Evolutionary conservation across 2,888 invertebrate species (phyloP).

Genomic region (Phaonia tiefii): DNA sequence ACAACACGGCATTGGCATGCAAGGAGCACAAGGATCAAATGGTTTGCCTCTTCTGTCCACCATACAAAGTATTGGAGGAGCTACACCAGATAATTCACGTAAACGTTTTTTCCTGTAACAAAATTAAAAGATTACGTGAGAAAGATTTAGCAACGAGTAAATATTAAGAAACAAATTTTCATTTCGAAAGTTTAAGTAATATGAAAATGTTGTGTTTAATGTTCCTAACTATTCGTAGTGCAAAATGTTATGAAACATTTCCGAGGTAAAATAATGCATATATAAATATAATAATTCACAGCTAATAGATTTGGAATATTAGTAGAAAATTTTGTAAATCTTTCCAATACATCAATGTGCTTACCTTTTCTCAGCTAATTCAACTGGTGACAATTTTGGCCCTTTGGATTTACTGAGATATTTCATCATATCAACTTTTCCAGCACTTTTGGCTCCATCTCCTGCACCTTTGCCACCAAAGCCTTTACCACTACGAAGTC

Average conservation of each 20-base stretch:
- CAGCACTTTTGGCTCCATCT: slow-evolving; percentile 15
- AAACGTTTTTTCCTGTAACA: slow-evolving; percentile 56
- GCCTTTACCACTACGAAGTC: too few relatives aligned
- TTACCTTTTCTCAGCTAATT: slow-evolving; percentile 64
- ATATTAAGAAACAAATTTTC: not conserved
- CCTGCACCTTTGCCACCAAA: slow-evolving; percentile 20
- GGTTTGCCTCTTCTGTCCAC: slow-evolving; percentile 71
- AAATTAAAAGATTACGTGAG: too few relatives aligned
- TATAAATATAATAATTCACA: too few relatives aligned
- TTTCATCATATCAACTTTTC: slow-evolving; percentile 69
- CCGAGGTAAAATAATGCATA: too few relatives aligned
- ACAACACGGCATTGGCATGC: slow-evolving; percentile 4
- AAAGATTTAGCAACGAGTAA: too few relatives aligned
- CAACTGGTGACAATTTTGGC: slow-evolving; percentile 51
- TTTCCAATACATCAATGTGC: slow-evolving; percentile 33
- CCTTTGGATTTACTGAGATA: slow-evolving; percentile 67
- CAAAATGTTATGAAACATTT: too few relatives aligned
- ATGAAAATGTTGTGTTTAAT: too few relatives aligned
- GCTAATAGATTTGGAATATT: too few relatives aligned
- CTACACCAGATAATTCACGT: slow-evolving; percentile 63
- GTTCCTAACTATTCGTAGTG: too few relatives aligned
- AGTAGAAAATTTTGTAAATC: too few relatives aligned
- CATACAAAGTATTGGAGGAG: slow-evolving; percentile 69
- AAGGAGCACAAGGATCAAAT: slow-evolving; percentile 59
- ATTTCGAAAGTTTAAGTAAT: not conserved